Evolutionary conservation across 2,113 vertebrate genomes (phyloP).

Genomic region (Pseudopipra pipra): DNA sequence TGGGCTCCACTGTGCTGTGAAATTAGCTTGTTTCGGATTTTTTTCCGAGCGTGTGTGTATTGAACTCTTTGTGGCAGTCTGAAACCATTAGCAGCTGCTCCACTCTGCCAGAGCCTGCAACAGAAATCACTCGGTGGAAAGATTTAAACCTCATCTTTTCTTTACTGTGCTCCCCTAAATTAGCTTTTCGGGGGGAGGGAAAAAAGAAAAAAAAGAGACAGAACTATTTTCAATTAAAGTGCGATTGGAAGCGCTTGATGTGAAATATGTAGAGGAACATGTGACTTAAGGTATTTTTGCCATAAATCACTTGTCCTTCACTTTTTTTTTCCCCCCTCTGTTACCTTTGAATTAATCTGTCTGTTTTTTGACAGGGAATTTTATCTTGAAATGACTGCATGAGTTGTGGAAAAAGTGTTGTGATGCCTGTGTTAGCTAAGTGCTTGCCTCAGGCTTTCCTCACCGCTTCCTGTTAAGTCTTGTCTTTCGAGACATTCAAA

Average conservation of each 20-base stretch:
- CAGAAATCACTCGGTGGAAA: conserved; percentile 21
- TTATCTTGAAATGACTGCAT: conserved; percentile 24
- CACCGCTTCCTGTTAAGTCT: conserved; percentile 42
- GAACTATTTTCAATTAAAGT: neutral
- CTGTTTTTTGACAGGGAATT: conserved; percentile 36
- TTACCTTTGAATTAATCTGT: conserved; percentile 27
- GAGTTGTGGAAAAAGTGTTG: conserved; percentile 13
- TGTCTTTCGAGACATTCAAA: conserved; percentile 35
- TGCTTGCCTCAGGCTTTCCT: conserved; percentile 36
- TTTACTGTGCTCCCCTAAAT: neutral
- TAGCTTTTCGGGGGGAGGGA: neutral
- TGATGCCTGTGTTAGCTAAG: conserved; percentile 6
- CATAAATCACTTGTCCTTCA: neutral
- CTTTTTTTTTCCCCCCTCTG: neutral
- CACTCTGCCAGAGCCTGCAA: conserved; percentile 1
- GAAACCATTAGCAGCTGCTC: conserved; percentile 54
- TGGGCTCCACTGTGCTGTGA: conserved; percentile 57
- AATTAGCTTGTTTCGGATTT: conserved; percentile 56
- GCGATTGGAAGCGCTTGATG: neutral
- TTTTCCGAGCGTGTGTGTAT: conserved; percentile 7
- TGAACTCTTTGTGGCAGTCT: conserved; percentile 55
- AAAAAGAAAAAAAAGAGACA: neutral
- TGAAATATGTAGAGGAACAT: neutral
- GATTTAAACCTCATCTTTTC: neutral
- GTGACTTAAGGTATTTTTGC: conserved; percentile 6